phyloP scores from a whole-genome alignment of 2,888 invertebrate species.

The Harpalus rufipes region DNA sequence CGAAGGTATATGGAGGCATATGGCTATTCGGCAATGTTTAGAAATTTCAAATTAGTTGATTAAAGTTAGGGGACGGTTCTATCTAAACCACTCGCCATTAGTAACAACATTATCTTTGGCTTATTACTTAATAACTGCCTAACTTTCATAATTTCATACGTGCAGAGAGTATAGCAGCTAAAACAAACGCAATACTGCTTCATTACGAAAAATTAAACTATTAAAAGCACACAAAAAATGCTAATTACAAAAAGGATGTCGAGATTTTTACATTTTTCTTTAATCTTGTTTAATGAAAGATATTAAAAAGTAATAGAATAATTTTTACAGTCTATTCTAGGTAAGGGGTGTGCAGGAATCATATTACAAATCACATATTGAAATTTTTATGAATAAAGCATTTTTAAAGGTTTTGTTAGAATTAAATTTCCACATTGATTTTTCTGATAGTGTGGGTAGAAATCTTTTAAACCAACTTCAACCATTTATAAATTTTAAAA shows the following conservation, averaged over 20 bases:
- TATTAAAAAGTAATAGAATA: neutral
- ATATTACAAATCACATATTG: too few relatives aligned
- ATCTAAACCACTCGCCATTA: constrained; percentile 30
- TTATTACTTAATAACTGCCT: constrained; percentile 15
- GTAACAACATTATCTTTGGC: constrained; percentile 7
- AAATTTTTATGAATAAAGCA: too few relatives aligned
- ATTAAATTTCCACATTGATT: too few relatives aligned
- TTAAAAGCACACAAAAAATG: neutral
- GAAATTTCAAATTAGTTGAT: constrained; percentile 27
- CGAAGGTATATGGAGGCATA: neutral
- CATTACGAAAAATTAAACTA: neutral
- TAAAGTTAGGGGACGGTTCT: constrained; percentile 8
- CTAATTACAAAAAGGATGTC: neutral
- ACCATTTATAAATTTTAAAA: too few relatives aligned
- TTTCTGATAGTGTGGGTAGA: too few relatives aligned
- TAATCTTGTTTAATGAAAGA: neutral
- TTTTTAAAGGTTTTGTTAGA: too few relatives aligned
- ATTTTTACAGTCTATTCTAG: too few relatives aligned
- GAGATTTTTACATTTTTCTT: neutral
- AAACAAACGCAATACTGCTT: neutral
- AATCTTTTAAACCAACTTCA: too few relatives aligned
- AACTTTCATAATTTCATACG: neutral
- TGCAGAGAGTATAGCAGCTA: neutral
- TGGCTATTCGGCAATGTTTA: neutral
- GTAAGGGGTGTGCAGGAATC: too few relatives aligned